A percentile compares a stretch with the other conserved stretches of the same genome.
phyloP scores from a whole-genome alignment of 2,888 invertebrate species.

The Acronicta psi region DNA sequence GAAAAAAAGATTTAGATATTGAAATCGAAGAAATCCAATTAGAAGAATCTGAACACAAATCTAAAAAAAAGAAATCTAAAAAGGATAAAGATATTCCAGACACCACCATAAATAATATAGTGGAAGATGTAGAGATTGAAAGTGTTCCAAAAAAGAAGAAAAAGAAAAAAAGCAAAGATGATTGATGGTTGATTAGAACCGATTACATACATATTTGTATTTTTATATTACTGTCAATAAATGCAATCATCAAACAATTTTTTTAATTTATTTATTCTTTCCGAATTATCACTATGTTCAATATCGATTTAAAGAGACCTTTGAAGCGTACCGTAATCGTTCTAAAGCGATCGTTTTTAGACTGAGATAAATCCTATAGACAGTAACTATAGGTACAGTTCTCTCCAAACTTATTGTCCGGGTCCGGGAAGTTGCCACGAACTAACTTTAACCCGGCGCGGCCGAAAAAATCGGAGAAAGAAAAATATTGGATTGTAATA shows the following conservation, averaged over 20 bases:
- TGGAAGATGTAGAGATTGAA: conserved; percentile 7
- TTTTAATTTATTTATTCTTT: background rate
- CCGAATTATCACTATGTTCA: too few species aligned
- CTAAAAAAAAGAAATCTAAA: conserved; percentile 22
- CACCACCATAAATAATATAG: background rate
- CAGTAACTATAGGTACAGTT: too few species aligned
- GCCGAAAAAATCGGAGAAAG: too few species aligned
- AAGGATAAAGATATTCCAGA: conserved; percentile 16
- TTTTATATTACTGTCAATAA: conserved; percentile 21
- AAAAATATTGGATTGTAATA: too few species aligned
- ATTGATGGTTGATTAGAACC: conserved; percentile 9
- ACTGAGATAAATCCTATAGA: too few species aligned
- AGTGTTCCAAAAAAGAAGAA: conserved; percentile 47
- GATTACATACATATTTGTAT: conserved; percentile 1
- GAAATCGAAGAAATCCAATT: conserved; percentile 10
- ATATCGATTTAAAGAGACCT: too few species aligned
- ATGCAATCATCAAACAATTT: background rate
- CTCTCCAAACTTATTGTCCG: too few species aligned
- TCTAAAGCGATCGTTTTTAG: too few species aligned
- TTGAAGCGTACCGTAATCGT: too few species aligned
- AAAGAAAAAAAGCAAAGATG: conserved; percentile 45
- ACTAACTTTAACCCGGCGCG: too few species aligned
- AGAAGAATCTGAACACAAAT: conserved; percentile 22
- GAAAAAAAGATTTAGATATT: conserved; percentile 39
- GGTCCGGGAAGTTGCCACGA: too few species aligned